Evolutionary conservation across 2,113 vertebrate species (phyloP).

Genomic region (Thinocorus orbignyianus): DNA sequence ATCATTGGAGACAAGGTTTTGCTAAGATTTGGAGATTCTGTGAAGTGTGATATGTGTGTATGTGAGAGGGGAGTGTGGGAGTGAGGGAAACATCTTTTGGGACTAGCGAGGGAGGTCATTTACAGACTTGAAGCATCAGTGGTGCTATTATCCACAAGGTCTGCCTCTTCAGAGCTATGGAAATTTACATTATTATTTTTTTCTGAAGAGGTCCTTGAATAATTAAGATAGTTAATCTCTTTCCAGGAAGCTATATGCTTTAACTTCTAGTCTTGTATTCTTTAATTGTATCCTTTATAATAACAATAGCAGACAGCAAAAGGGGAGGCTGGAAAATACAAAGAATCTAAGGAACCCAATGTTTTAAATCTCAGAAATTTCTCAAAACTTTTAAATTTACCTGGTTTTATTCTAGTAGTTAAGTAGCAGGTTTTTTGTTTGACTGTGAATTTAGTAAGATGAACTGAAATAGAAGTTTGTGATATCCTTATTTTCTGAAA

Average conservation of each 20-base stretch:
- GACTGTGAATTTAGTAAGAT: background rate
- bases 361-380: background rate
- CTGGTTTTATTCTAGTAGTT: background rate
- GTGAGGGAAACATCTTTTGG: background rate
- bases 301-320: background rate
- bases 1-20: background rate
- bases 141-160: background rate
- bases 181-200: slow-evolving; percentile 7
- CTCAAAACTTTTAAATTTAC: background rate
- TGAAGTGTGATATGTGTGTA: background rate
- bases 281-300: slow-evolving; percentile 40
- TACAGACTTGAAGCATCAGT: background rate
- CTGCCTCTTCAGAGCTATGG: background rate
- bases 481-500: background rate
- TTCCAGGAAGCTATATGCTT: slow-evolving; percentile 30
- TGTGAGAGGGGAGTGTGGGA: background rate
- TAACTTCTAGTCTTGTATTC: background rate
- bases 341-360: background rate
- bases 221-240: slow-evolving; percentile 45
- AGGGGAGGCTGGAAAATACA: background rate
- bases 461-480: background rate
- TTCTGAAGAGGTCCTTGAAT: background rate
- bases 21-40: background rate
- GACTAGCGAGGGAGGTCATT: background rate
- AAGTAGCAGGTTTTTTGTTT: background rate